A percentile compares a stretch with the other conserved stretches of the same genome.
Conservation (phyloP, 2,113 vertebrate species). For the Chionomys nivalis region DNA sequence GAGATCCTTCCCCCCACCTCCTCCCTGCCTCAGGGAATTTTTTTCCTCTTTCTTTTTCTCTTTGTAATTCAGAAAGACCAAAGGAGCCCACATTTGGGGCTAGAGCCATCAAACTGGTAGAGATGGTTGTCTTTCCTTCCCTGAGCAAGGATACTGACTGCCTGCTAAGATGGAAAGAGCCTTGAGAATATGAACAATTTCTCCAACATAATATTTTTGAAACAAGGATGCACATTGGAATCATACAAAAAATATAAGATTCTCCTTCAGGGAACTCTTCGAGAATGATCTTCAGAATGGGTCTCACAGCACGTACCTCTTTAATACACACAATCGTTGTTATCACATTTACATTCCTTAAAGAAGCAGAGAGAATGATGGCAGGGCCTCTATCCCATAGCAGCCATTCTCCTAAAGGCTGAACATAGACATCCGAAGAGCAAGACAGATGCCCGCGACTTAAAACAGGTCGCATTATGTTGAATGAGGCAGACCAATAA, state of each 20-base stretch:
- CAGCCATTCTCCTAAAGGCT: background rate
- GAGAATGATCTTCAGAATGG: background rate
- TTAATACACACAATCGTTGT: background rate
- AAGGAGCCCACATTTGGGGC: background rate
- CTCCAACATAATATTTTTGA: background rate
- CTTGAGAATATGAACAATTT: conserved; percentile 47
- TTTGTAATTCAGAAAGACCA: conserved; percentile 8
- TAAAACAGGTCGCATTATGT: background rate
- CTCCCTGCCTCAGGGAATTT: background rate
- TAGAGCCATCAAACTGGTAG: background rate
- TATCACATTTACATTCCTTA: background rate
- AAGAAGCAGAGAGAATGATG: background rate
- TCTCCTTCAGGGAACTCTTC: conserved; percentile 2
- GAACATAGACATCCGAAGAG: background rate
- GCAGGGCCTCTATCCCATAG: background rate
- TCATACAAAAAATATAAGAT: conserved; percentile 1
- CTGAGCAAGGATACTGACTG: background rate
- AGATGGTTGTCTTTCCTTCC: background rate
- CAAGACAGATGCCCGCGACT: background rate
- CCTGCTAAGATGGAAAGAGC: background rate
- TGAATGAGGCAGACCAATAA: background rate
- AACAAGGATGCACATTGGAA: background rate
- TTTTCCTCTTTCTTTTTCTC: background rate
- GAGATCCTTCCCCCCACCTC: conserved; percentile 10
- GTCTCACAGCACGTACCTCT: background rate